Base-by-base conservation (phyloP, 2,888 invertebrate genomes). In the Eurois occulta region DNA sequence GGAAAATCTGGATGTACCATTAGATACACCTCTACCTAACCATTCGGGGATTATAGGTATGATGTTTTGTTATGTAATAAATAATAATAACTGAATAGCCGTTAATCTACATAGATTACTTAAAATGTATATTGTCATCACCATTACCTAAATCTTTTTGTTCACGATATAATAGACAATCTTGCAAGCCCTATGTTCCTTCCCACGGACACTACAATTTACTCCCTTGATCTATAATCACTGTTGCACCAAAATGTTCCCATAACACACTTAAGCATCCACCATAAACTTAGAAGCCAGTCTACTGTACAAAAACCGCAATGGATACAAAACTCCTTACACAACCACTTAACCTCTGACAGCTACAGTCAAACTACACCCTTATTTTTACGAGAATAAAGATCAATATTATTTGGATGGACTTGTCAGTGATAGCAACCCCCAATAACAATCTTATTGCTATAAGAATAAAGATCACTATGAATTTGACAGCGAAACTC, bases 131-230 rank as follows among this genome's bases (percentile, higher is more conserved):
- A 62, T 13, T 65, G 8, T 76, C 67, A 62, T n/a, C 58, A 35
- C 16, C 8, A 65, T 83, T 74, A 41, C 65, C 13, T 71, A 74
- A 83, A 41, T 3, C 6, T 24, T n/a, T 80, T 74, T 21, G 7
- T 43, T n/a, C 24, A 32, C 58, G 74, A 81, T 28, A 38, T 58
- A 76, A 81, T 28, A 72, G 28, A 41, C 16, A 72, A 70, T 78
- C 81, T 83, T 72, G 71, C 21, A 18, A 62, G 18, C 35, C 73
- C 62, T 52, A 18, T 10, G 60, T 28, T 62, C 48, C 52, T 64
- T 84, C 81, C 52, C 75, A 84, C 69, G 58, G 13, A 60, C 35
- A 66, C 48, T 41, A 69, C 46, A 77, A 77, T 81, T 65, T 69
- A 32, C 64, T 32, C 11, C 43, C 64, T n/a, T n/a, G 80, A 46